These are phyloP conservation scores for Drosophila lini DNA, from an alignment of 1,140 invertebrate genomes.

Conservation along the genomic window DNA sequence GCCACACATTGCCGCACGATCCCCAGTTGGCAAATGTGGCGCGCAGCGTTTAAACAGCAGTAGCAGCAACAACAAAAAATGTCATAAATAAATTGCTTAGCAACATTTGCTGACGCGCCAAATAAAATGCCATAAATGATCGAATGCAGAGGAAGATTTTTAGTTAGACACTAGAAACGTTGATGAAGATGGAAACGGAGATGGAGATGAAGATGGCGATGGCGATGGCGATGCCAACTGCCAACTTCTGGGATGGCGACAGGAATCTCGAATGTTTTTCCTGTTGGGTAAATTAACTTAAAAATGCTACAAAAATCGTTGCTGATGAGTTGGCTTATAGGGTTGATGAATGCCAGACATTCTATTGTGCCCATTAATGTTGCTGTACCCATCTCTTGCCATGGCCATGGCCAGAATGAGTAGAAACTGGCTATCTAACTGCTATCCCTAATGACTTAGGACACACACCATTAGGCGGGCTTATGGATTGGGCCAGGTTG, in stretches of 20 bases:
- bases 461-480: conserved; percentile 42
- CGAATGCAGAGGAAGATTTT: conserved; percentile 75
- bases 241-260: conserved; percentile 15
- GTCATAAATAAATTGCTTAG: conserved; percentile 84
- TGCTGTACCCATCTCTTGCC: conserved; percentile 2
- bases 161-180: conserved; percentile 54
- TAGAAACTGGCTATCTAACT: conserved; percentile 22
- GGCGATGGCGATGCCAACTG: conserved; percentile 5
- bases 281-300: conserved; percentile 83
- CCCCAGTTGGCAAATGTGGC: conserved; percentile 65
- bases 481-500: conserved; percentile 37
- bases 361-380: conserved; percentile 60
- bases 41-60: conserved; percentile 52
- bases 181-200: conserved; percentile 51
- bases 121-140: conserved; percentile 84
- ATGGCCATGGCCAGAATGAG: conserved; percentile 33
- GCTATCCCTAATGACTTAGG: conserved; percentile 57
- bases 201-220: conserved; percentile 24
- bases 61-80: conserved; percentile 67
- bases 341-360: conserved; percentile 67
- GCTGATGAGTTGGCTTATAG: conserved; percentile 78
- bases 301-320: conserved; percentile 83
- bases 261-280: conserved; percentile 80
- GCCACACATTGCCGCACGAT: conserved; percentile 79
- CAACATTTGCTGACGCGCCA: conserved; percentile 84